A percentile compares a stretch with the other conserved stretches of the same genome.
Conservation (phyloP, 2,888 invertebrate genomes). For the Lapara coniferarum region DNA sequence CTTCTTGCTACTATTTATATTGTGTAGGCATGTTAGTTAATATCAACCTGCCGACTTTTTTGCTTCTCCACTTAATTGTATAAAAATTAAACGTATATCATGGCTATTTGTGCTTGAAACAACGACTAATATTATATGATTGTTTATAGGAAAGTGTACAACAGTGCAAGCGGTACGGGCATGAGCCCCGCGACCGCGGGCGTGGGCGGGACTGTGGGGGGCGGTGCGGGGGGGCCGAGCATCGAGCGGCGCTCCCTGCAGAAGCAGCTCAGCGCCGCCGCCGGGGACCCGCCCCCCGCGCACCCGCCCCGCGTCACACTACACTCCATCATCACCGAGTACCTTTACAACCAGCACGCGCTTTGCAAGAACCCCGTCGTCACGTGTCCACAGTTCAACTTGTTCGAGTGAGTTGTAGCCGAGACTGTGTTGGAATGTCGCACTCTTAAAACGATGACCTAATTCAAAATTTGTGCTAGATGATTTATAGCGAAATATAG, state of each 20-base stretch:
- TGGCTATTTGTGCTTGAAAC: too few species aligned
- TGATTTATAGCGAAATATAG: too few species aligned
- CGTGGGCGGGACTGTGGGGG: slow-evolving; percentile 33
- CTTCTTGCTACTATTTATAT: too few species aligned
- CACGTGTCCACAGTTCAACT: slow-evolving; percentile 97
- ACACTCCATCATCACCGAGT: slow-evolving; percentile 97
- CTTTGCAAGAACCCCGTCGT: slow-evolving; percentile 98
- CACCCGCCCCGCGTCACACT: slow-evolving; percentile 85
- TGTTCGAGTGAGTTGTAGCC: slow-evolving; percentile 88
- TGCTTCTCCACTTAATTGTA: too few species aligned
- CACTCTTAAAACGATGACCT: too few species aligned
- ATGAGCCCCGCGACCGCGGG: slow-evolving; percentile 34
- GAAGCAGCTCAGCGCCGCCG: slow-evolving; percentile 72
- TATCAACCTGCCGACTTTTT: too few species aligned
- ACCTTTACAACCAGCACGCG: slow-evolving; percentile 98
- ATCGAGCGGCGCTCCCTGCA: slow-evolving; percentile 76
- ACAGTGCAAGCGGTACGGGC: slow-evolving; percentile 34
- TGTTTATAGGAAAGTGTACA: slow-evolving; percentile 64
- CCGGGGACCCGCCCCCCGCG: slow-evolving; percentile 58
- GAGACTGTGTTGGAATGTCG: not conserved
- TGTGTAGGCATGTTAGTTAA: too few species aligned
- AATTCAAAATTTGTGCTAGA: too few species aligned
- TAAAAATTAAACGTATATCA: too few species aligned
- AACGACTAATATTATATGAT: too few species aligned
- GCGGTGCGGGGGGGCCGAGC: slow-evolving; percentile 37